Conservation (phyloP, 2,113 vertebrate genomes). For the Lynx canadensis region DNA sequence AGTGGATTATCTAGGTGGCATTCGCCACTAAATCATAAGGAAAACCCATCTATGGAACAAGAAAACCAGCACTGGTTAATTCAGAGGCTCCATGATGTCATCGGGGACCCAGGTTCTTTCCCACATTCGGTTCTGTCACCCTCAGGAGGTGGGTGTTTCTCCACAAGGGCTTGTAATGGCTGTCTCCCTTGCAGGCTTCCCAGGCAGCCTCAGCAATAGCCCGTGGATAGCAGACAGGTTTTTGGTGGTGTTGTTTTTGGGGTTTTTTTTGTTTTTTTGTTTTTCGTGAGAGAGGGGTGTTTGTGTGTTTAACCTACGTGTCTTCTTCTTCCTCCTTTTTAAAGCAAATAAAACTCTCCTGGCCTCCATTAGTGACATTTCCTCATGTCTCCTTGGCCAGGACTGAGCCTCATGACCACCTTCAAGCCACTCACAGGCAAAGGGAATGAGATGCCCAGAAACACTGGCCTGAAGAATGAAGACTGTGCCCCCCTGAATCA, state of each 20-base stretch:
- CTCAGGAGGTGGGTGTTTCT: neutral
- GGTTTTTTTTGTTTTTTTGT: no score
- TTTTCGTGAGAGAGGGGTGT: neutral
- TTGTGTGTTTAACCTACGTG: neutral
- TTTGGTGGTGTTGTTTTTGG: neutral
- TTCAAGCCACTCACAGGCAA: neutral
- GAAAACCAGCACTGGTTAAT: neutral
- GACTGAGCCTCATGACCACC: neutral
- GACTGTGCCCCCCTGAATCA: neutral
- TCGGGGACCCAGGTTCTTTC: neutral
- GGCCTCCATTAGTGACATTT: neutral
- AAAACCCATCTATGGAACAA: neutral
- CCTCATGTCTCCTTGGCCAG: neutral
- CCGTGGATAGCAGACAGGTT: neutral
- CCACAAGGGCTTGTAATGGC: neutral
- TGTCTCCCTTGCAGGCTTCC: neutral
- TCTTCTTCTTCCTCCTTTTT: neutral
- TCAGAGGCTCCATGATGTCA: neutral
- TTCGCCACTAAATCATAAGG: neutral
- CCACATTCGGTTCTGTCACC: neutral
- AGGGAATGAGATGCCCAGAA: neutral
- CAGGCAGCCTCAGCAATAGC: neutral
- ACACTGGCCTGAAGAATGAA: neutral
- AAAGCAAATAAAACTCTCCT: conserved; percentile 6
- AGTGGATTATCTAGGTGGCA: neutral